Percentiles rank a stretch among this genome's conserved stretches.
Conservation (phyloP, 2,113 vertebrate species). For the Thalassoma bifasciatum region DNA sequence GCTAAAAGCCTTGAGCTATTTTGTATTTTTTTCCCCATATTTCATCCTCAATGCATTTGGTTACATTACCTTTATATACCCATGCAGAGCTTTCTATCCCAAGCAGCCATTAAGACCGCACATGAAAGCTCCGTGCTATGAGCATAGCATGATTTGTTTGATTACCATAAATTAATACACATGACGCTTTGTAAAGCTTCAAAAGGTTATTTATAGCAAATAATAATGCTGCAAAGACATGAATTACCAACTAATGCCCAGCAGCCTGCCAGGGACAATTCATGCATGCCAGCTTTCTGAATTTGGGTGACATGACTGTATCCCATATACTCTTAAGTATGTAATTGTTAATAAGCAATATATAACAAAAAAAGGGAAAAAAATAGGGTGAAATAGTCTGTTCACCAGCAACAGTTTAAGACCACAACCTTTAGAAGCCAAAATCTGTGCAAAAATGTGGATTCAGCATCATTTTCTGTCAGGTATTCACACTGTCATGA, state of each 20-base stretch:
- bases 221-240: neutral
- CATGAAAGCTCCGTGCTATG: neutral
- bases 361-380: too few species aligned
- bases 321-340: too few species aligned
- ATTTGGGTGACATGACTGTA: conserved; percentile 21
- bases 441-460: too few species aligned
- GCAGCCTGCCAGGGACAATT: neutral
- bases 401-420: too few species aligned
- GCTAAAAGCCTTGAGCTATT: too few species aligned
- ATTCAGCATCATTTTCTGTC: too few species aligned
- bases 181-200: conserved; percentile 19
- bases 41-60: neutral
- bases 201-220: conserved; percentile 37
- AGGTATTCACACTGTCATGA: too few species aligned
- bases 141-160: neutral
- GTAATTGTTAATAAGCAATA: too few species aligned
- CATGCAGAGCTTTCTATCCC: neutral
- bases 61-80: neutral
- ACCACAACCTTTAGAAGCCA: too few species aligned
- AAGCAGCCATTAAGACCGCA: neutral
- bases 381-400: too few species aligned
- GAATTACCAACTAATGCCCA: neutral
- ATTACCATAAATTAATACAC: neutral
- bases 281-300: neutral
- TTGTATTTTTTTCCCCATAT: too few species aligned